phyloP scores from a whole-genome alignment of 2,113 vertebrate species.

The Zapus hudsonius region DNA sequence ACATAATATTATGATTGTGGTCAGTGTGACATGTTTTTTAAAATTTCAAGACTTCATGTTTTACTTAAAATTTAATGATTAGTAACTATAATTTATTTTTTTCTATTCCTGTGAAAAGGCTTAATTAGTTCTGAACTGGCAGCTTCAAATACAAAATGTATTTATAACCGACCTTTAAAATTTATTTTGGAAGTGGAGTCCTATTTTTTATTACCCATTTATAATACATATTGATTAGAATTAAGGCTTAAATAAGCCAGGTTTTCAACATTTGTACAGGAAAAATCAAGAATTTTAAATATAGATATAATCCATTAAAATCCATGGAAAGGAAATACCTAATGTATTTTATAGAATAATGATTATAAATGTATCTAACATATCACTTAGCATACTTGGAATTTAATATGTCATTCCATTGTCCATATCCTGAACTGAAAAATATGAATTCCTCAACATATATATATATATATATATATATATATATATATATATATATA shows the following conservation, averaged over 20 bases:
- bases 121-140: neutral
- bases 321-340: constrained; percentile 13
- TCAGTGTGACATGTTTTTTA: neutral
- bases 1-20: neutral
- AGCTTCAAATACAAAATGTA: constrained; percentile 2
- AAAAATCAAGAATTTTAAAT: constrained; percentile 30
- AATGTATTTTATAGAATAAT: constrained; percentile 16
- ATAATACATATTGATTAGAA: constrained; percentile 32
- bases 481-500: neutral
- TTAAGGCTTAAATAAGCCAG: constrained; percentile 5
- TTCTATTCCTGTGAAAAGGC: constrained; percentile 9
- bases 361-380: constrained; percentile 17
- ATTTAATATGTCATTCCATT: neutral
- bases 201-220: constrained; percentile 40
- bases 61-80: constrained; percentile 21
- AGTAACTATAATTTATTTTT: constrained; percentile 10
- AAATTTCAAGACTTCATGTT: neutral
- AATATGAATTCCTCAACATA: constrained; percentile 46
- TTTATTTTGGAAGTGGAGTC: constrained; percentile 7
- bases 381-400: neutral
- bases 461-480: neutral
- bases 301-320: constrained; percentile 31
- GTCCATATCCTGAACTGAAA: neutral
- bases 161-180: neutral
- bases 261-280: constrained; percentile 39